These are phyloP conservation scores for Siniperca obscura DNA, from an alignment of 2,797 vertebrate genomes.

Conservation along the genomic window DNA sequence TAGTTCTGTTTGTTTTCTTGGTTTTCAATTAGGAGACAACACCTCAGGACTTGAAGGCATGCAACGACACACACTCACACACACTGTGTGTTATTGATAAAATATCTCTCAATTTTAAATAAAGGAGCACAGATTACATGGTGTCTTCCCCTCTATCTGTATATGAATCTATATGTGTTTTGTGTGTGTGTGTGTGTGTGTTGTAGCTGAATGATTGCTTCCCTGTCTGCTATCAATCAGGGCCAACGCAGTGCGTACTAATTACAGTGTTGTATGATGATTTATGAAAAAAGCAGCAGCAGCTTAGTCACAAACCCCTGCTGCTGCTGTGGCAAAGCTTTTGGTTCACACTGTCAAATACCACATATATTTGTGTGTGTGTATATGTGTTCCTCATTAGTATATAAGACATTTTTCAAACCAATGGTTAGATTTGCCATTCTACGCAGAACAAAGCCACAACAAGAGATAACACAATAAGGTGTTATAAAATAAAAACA, in stretches of 20 bases:
- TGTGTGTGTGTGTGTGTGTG: slow-evolving; percentile 8
- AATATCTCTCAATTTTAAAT: slow-evolving; percentile 38
- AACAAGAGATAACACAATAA: not conserved
- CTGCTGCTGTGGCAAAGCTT: slow-evolving; percentile 29
- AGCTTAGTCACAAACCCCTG: slow-evolving; percentile 51
- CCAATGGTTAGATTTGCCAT: not conserved
- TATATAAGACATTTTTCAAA: slow-evolving; percentile 15
- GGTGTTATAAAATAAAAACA: not conserved
- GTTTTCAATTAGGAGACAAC: slow-evolving; percentile 65
- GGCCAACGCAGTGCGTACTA: slow-evolving; percentile 62
- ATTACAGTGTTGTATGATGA: slow-evolving; percentile 73
- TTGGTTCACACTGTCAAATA: slow-evolving; percentile 31
- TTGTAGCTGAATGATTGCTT: slow-evolving; percentile 33
- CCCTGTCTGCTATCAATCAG: slow-evolving; percentile 72
- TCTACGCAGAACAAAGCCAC: not conserved
- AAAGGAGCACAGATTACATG: slow-evolving; percentile 24
- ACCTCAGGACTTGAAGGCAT: slow-evolving; percentile 38
- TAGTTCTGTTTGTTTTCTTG: slow-evolving; percentile 50
- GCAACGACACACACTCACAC: not conserved
- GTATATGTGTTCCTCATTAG: slow-evolving; percentile 24
- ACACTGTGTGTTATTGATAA: slow-evolving; percentile 35
- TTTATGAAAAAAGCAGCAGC: slow-evolving; percentile 65
- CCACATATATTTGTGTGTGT: not conserved
- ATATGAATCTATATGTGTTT: slow-evolving; percentile 25
- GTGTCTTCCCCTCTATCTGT: slow-evolving; percentile 10